Evolutionary conservation across 2,113 vertebrate genomes (phyloP).

Genomic region (Cavia porcellus): DNA sequence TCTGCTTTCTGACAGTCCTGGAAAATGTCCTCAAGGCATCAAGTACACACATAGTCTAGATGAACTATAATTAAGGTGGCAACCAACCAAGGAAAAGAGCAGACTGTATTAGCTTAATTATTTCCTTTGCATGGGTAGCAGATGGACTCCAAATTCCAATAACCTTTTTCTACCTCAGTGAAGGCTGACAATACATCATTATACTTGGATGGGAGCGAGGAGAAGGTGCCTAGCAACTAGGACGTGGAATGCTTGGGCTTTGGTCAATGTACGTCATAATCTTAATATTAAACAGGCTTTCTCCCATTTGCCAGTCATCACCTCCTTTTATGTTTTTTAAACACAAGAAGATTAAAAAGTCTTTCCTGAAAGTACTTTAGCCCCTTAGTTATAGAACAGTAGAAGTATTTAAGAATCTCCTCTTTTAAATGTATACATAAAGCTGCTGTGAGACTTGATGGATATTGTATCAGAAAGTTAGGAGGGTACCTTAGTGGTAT

Average conservation of each 20-base stretch:
- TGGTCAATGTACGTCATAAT: slow-evolving; percentile 67
- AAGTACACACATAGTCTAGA: slow-evolving; percentile 45
- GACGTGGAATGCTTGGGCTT: slow-evolving; percentile 54
- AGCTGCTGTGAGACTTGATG: slow-evolving; percentile 47
- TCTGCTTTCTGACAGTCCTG: slow-evolving; percentile 28
- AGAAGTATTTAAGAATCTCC: slow-evolving; percentile 70
- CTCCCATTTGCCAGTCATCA: slow-evolving; percentile 71
- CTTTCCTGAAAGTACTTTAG: slow-evolving; percentile 69
- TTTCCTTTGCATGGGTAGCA: slow-evolving; percentile 66
- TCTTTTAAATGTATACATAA: slow-evolving; percentile 63
- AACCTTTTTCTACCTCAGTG: slow-evolving; percentile 57
- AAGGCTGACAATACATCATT: slow-evolving; percentile 57
- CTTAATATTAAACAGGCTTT: slow-evolving; percentile 77
- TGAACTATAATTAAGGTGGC: slow-evolving; percentile 67
- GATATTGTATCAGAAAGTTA: slow-evolving; percentile 54
- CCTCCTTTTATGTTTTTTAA: slow-evolving; percentile 74
- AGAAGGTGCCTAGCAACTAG: slow-evolving; percentile 63
- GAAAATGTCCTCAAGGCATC: slow-evolving; percentile 48
- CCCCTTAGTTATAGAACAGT: slow-evolving; percentile 62
- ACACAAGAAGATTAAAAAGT: slow-evolving; percentile 69
- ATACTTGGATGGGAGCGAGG: slow-evolving; percentile 47
- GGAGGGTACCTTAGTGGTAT: neutral
- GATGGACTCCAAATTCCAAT: slow-evolving; percentile 64
- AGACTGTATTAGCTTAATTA: slow-evolving; percentile 41
- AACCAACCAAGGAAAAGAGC: slow-evolving; percentile 65